Percentiles rank a stretch among this genome's conserved stretches.
These are phyloP conservation scores for Nomada fabriciana DNA, from an alignment of 2,888 invertebrate species.

Conservation along the genomic window DNA sequence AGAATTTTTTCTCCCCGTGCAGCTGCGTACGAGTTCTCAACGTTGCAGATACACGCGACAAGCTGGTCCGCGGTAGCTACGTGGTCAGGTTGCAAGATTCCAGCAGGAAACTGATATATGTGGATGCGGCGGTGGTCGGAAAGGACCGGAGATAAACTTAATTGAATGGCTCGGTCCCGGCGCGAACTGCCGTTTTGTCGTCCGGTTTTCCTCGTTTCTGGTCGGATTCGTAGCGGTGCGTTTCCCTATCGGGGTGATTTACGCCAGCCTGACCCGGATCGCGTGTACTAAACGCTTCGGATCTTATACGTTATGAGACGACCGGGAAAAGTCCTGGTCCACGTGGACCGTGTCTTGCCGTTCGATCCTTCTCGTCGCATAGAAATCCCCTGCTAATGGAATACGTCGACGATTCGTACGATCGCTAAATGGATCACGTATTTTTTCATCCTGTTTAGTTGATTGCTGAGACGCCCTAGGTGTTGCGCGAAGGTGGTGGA, in stretches of 20 bases:
- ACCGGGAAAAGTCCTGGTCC: constrained; percentile 28
- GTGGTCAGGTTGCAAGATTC: constrained; percentile 54
- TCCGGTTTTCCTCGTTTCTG: constrained; percentile 62
- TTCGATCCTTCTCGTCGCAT: constrained; percentile 33
- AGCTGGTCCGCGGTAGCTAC: constrained; percentile 28
- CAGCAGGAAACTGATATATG: constrained; percentile 52
- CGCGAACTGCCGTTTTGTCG: constrained; percentile 66
- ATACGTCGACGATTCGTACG: constrained; percentile 42
- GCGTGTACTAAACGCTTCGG: constrained; percentile 53
- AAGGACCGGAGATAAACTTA: constrained; percentile 77
- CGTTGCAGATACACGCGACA: constrained; percentile 32
- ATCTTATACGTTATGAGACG: constrained; percentile 59
- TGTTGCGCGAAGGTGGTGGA: background rate
- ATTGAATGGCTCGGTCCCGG: constrained; percentile 77
- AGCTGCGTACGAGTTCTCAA: constrained; percentile 18
- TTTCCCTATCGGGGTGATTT: constrained; percentile 62
- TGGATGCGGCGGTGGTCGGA: constrained; percentile 66
- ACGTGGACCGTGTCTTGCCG: constrained; percentile 23
- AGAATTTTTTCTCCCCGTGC: constrained; percentile 27
- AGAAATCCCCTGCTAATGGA: constrained; percentile 55
- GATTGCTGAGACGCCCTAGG: constrained; percentile 16
- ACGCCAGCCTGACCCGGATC: constrained; percentile 36
- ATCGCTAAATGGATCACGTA: constrained; percentile 20
- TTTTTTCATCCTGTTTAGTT: constrained; percentile 13
- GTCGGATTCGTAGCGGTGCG: constrained; percentile 45